Evolutionary conservation across 92 coral and sea anemone genomes (phyloP).

Genomic region (Paramuricea clavata): DNA sequence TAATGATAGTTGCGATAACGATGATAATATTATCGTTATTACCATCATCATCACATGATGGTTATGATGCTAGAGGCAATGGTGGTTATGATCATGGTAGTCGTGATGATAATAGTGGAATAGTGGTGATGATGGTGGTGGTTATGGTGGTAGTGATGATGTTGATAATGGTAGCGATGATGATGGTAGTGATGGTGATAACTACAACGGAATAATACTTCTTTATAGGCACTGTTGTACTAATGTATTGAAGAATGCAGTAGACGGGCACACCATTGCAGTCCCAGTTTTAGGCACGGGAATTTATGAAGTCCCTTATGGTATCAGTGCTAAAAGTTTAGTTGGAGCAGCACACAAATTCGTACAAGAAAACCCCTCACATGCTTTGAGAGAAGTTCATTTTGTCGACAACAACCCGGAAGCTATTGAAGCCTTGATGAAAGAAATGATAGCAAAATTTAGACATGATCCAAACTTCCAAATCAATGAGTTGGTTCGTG

Average conservation of each 20-base stretch:
- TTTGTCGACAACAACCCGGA: conserved; percentile 29
- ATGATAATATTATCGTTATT: not conserved
- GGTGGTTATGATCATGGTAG: not conserved
- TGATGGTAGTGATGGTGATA: not conserved
- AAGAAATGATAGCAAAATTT: conserved; percentile 18
- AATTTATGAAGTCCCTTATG: conserved; percentile 12
- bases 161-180: not conserved
- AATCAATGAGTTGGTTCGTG: conserved; percentile 1
- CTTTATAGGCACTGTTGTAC: conserved; percentile 14
- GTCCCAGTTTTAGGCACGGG: conserved; percentile 45
- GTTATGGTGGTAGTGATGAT: too few species aligned
- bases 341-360: conserved; percentile 5
- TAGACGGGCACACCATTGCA: conserved; percentile 17
- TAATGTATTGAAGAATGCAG: conserved; percentile 7
- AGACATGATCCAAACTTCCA: not conserved
- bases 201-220: not conserved
- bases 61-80: not conserved
- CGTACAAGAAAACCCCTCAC: not conserved
- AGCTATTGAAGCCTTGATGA: conserved; percentile 39
- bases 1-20: not conserved
- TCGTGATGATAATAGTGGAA: not conserved
- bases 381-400: conserved; percentile 18
- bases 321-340: conserved; percentile 21
- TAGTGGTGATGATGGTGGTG: not conserved
- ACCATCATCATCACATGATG: too few species aligned